Evolutionary conservation across 2,797 vertebrate species (phyloP), one percentile per base, ranked within the genome.

Genomic region (Pantherophis vulpinus): DNA sequence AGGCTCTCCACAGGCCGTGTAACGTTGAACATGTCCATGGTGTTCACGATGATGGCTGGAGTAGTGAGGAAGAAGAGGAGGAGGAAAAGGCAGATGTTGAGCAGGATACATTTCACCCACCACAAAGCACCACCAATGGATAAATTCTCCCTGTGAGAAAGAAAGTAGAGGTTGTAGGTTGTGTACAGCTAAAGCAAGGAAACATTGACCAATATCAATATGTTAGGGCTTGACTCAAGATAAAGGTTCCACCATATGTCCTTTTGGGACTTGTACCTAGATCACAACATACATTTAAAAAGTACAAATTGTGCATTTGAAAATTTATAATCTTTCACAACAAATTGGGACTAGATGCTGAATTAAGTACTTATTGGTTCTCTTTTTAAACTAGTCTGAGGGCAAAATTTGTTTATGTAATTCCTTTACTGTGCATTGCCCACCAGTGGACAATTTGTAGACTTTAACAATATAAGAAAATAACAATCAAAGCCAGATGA

Each of bases 41-140:
- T 99, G 98, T 99, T 99, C 97, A 99, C 99, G 14, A 99, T 98
- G 97, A 99, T 99, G 97, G 99, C 98, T 0, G 99, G 99, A 0
- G 99, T 99, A 96, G 99, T 99, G 97, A 99, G 99, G 97, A 99
- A 99, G 98, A 99, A 99, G 96, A 99, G 98, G 93, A 99, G 98
- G 96, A 99, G 74, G 97, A 99, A 99, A 96, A 99, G 98, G 96
- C 98, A 98, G 96, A 98, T 98, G 98, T 99, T 99, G 97, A 99
- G 98, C 74, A 98, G 96, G 88, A 99, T 92, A 55, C 99, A 99
- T 94, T 98, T 98, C 27, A 98, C 96, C 99, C 99, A 99, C 99
- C 99, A 99, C 42, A 96, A 97, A 83, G 98, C 98, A 60, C 98
- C 98, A 59, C 97, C 98, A 96, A 99, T 98, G 0, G 99, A 99